Conservation (phyloP, 2,888 invertebrate species). For the Oscheius sp. region DNA sequence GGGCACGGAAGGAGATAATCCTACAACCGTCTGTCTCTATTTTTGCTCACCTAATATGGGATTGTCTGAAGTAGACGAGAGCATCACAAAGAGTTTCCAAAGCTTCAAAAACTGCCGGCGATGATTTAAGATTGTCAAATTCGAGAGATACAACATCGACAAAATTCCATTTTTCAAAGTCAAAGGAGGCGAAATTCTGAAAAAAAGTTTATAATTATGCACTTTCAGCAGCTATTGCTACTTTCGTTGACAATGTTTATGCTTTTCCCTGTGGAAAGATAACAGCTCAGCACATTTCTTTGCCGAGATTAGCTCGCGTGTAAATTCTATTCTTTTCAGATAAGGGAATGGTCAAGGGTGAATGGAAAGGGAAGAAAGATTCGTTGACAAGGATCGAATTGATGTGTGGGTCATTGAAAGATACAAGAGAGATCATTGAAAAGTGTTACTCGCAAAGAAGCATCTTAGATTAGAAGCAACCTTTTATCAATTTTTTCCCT, state of each 20-base stretch:
- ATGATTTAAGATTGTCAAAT: conserved; percentile 22
- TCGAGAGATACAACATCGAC: conserved; percentile 38
- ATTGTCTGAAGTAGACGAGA: conserved; percentile 33
- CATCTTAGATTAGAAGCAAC: no score
- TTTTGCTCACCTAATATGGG: conserved; percentile 33
- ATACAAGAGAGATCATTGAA: neutral
- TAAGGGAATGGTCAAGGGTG: conserved; percentile 11
- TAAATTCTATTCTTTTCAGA: conserved; percentile 17
- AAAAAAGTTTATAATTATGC: conserved; percentile 3
- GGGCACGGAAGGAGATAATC: conserved; percentile 11
- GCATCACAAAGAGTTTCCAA: conserved; percentile 4
- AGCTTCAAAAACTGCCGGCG: neutral
- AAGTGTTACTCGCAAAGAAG: no score
- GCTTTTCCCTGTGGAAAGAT: neutral
- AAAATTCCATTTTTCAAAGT: conserved; percentile 41
- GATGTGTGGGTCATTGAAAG: neutral
- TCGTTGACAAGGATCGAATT: neutral
- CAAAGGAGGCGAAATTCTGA: conserved; percentile 39
- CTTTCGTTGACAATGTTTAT: conserved; percentile 17
- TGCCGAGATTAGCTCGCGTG: conserved; percentile 16
- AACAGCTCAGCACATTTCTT: conserved; percentile 26
- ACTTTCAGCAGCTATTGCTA: neutral
- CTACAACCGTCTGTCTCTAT: conserved; percentile 3
- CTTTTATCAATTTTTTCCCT: no score
- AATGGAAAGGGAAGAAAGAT: conserved; percentile 8